Percentiles rank a stretch among this genome's conserved stretches.
phyloP scores from a whole-genome alignment of 2,797 vertebrate genomes.

The Chiloscyllium punctatum region DNA sequence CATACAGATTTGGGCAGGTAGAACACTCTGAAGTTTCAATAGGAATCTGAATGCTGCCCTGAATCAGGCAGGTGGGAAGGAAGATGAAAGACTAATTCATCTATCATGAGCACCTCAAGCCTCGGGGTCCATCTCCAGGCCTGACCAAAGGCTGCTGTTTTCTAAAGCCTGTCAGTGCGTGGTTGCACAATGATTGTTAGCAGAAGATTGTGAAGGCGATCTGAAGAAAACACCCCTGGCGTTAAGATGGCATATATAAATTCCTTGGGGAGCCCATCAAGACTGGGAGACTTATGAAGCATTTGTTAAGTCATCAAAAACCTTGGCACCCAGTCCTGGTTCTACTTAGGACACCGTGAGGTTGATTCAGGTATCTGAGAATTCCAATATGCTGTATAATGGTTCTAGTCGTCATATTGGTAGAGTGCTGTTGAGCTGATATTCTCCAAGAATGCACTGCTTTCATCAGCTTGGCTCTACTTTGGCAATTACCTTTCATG shows the following conservation, averaged over 20 bases:
- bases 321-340: not conserved
- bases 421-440: not conserved
- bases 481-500: not conserved
- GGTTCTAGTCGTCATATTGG: not conserved
- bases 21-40: not conserved
- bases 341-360: not conserved
- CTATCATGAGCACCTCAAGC: not conserved
- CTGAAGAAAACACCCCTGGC: not conserved
- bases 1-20: not conserved
- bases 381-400: not conserved
- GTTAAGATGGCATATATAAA: not conserved
- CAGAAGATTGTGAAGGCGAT: not conserved
- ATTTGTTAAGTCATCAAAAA: not conserved
- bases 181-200: not conserved
- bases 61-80: not conserved
- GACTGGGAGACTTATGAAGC: too few species aligned
- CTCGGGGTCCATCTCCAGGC: not conserved
- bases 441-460: not conserved
- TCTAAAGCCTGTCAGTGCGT: not conserved
- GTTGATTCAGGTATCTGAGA: not conserved
- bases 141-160: not conserved
- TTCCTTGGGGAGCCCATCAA: not conserved
- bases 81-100: not conserved
- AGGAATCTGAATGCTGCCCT: not conserved
- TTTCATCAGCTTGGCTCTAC: not conserved